A percentile compares a stretch with the other conserved stretches of the same genome.
phyloP scores from a whole-genome alignment of 1,140 invertebrate species.

The Aphelenchoides avenae region DNA sequence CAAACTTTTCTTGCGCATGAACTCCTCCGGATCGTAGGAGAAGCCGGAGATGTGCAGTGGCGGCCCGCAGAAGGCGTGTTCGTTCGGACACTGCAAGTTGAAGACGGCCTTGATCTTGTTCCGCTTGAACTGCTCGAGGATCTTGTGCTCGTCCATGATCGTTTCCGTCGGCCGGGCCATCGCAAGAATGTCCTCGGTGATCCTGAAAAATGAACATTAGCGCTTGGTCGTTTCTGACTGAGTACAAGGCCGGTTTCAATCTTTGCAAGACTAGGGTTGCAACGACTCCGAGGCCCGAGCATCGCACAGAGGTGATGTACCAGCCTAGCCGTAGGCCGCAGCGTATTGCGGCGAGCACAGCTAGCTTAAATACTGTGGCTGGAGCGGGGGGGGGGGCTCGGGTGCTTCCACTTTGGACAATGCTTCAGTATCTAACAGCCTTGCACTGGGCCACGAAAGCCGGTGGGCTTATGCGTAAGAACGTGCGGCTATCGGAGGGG shows the following conservation, averaged over 20 bases:
- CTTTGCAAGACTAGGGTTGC: too few relatives aligned
- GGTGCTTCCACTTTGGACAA: too few relatives aligned
- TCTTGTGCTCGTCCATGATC: constrained; percentile 31
- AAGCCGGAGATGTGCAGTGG: constrained; percentile 37
- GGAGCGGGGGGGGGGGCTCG: too few relatives aligned
- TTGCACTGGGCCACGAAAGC: too few relatives aligned
- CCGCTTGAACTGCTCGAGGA: constrained; percentile 42
- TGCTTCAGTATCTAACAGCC: too few relatives aligned
- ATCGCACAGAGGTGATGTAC: too few relatives aligned
- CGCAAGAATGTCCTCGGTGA: constrained; percentile 42
- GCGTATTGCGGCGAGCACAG: not conserved
- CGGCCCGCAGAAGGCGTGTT: constrained; percentile 45
- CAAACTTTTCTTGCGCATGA: constrained; percentile 41
- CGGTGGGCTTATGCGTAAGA: too few relatives aligned
- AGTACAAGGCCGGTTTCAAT: too few relatives aligned
- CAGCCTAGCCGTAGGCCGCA: too few relatives aligned
- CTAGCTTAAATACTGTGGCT: not conserved
- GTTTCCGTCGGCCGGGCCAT: constrained; percentile 41
- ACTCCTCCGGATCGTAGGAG: constrained; percentile 41
- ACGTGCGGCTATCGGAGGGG: too few relatives aligned
- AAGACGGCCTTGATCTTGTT: constrained; percentile 32
- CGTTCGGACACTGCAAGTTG: constrained; percentile 38
- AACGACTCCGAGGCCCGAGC: too few relatives aligned
- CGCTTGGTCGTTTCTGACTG: too few relatives aligned
- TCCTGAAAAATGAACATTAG: constrained; percentile 27